These are phyloP conservation scores for Lepisosteus oculatus DNA, from an alignment of 2,113 vertebrate species.

Conservation along the genomic window DNA sequence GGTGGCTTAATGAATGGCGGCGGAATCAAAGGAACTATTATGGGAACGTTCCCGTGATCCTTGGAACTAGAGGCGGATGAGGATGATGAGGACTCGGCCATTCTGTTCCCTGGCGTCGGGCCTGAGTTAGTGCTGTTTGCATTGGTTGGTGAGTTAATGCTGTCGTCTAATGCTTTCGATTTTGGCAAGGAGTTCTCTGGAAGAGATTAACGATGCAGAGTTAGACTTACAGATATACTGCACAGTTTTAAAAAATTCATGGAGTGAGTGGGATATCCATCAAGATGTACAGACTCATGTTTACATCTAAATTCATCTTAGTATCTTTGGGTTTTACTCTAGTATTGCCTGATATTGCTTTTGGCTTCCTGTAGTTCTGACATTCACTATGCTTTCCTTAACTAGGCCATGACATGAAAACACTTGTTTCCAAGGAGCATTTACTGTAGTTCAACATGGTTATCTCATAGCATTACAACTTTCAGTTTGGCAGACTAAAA, in stretches of 20 bases:
- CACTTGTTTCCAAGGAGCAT: too few species aligned
- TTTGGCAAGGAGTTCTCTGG: constrained; percentile 98
- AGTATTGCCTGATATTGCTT: too few species aligned
- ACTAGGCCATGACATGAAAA: too few species aligned
- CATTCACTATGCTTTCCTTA: too few species aligned
- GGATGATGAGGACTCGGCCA: constrained; percentile 80
- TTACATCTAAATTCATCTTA: too few species aligned
- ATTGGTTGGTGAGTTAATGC: constrained; percentile 82
- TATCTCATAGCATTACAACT: too few species aligned
- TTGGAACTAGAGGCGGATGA: constrained; percentile 83
- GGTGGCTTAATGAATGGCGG: constrained; percentile 95
- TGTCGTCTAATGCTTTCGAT: constrained; percentile 82
- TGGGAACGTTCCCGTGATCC: constrained; percentile 91
- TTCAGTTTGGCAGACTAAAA: too few species aligned
- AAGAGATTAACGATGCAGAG: constrained; percentile 34
- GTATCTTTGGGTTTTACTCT: too few species aligned
- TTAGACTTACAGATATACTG: not conserved
- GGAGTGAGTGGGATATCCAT: not conserved
- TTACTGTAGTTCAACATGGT: too few species aligned
- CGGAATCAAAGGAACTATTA: constrained; percentile 93
- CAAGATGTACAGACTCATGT: too few species aligned
- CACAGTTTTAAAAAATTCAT: not conserved
- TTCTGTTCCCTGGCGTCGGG: constrained; percentile 85
- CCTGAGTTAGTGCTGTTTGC: constrained; percentile 84
- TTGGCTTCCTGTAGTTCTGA: too few species aligned